Evolutionary conservation across 2,113 vertebrate genomes (phyloP), one percentile per base, ranked within the genome.

Genomic region (Bambusicola thoracicus): DNA sequence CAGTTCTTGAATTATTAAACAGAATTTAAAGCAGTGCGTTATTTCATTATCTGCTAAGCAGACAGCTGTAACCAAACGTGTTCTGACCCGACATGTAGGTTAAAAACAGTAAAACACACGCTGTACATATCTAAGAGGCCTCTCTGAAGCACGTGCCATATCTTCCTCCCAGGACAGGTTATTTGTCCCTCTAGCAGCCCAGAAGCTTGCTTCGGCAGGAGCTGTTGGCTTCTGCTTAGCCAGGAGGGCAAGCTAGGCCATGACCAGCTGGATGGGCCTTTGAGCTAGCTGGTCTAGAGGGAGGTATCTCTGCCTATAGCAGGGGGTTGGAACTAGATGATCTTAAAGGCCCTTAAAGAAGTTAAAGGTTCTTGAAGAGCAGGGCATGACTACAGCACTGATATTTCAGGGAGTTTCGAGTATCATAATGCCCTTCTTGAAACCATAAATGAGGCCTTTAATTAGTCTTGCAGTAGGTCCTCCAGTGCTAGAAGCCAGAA

Each of bases 131-230:
- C 61, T 70, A 36, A 4, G 32, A 62, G 46, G 19, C 11, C 27
- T 65, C 49, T 36, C 48, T 1, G 0, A 14, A 10, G 40, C 6
- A 15, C 14, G 2, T 0, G 0, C 21, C 10, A 2, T 55, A 29
- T 29, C 24, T 36, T 67, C 51, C 38, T 84, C 27, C 43, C 18
- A n/a, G 25, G 12, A 24, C 1, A 1, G 21, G 24, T n/a, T 20
- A 11, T 49, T 3, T 61, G 38, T 40, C 48, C 13, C n/a, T 69
- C 63, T 61, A 44, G 49, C 38, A 88, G 40, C 27, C 56, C 59
- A 18, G 30, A 76, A 67, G 11, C 6, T 36, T 62, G 5, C 40
- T 53, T 44, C 56, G 36, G 29, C 29, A 49, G 40, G 58, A 22
- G 46, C 16, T 40, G 16, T 32, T 72, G 69, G 34, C 48, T 29